Evolutionary conservation across 2,888 invertebrate genomes (phyloP).

Genomic region (Odontocolon sp.): DNA sequence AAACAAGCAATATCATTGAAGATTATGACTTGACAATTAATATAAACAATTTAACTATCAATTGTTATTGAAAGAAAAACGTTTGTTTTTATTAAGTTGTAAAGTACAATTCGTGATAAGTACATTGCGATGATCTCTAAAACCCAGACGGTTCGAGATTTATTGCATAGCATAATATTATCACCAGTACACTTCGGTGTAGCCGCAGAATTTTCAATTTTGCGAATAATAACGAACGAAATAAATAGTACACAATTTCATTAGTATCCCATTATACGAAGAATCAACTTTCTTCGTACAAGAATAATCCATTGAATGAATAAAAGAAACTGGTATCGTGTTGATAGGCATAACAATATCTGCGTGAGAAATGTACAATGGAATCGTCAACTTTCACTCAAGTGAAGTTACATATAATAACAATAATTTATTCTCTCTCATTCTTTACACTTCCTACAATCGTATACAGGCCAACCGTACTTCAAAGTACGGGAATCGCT

Average conservation of each 20-base stretch:
- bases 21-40: too few relatives aligned
- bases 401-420: conserved; percentile 30
- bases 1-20: conserved; percentile 33
- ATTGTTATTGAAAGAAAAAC: background rate
- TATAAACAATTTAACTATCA: conserved; percentile 14
- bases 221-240: conserved; percentile 34
- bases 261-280: background rate
- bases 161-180: background rate
- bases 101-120: conserved; percentile 36
- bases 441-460: background rate
- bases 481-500: background rate
- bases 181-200: conserved; percentile 26
- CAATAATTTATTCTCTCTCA: conserved; percentile 35
- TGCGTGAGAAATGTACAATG: conserved; percentile 52
- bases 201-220: background rate
- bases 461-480: background rate
- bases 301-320: conserved; percentile 2
- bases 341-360: conserved; percentile 4
- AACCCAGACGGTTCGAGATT: too few relatives aligned
- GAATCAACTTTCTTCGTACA: conserved; percentile 10
- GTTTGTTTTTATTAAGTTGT: conserved; percentile 1
- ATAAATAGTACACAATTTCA: conserved; percentile 28
- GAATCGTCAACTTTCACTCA: conserved; percentile 40
- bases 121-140: conserved; percentile 23
- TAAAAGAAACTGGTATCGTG: conserved; percentile 30